Percentiles rank a stretch among this genome's conserved stretches.
Evolutionary conservation across 2,888 invertebrate species (phyloP).

Genomic region (Parnassius orleans): DNA sequence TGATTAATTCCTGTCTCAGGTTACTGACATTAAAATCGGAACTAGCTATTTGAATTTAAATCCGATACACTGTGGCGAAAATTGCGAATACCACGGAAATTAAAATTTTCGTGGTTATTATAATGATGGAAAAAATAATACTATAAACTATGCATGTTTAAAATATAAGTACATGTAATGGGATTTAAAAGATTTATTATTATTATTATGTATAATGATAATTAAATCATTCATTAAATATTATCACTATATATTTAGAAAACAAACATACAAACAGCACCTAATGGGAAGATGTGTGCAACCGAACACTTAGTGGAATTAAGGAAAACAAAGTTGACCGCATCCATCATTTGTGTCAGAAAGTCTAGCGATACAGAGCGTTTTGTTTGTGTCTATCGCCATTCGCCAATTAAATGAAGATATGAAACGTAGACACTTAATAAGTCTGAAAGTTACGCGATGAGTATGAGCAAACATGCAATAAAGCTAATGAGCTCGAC

Average conservation of each 20-base stretch:
- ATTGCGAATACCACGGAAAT: too few relatives aligned
- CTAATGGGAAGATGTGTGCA: background rate
- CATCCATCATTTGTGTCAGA: conserved; percentile 22
- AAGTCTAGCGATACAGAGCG: background rate
- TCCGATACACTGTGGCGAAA: too few relatives aligned
- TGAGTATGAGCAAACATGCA: conserved; percentile 37
- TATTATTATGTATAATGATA: too few relatives aligned
- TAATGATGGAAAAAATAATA: too few relatives aligned
- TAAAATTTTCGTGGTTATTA: too few relatives aligned
- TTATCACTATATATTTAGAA: too few relatives aligned
- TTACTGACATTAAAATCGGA: conserved; percentile 19
- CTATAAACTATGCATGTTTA: too few relatives aligned
- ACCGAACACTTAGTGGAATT: conserved; percentile 27
- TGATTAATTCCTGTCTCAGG: conserved; percentile 38
- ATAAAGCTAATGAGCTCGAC: conserved; percentile 51
- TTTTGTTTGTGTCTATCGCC: conserved; percentile 24
- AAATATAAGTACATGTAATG: too few relatives aligned
- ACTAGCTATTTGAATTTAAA: too few relatives aligned
- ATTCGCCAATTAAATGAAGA: conserved; percentile 24
- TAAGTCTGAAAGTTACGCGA: conserved; percentile 37
- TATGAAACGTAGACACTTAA: conserved; percentile 33
- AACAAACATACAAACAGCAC: too few relatives aligned
- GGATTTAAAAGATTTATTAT: too few relatives aligned
- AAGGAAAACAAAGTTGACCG: conserved; percentile 32
- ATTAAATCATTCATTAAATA: too few relatives aligned